Percentiles rank a stretch among this genome's conserved stretches.
These are phyloP conservation scores for Fringilla coelebs DNA, from an alignment of 2,797 vertebrate species.

Conservation along the genomic window DNA sequence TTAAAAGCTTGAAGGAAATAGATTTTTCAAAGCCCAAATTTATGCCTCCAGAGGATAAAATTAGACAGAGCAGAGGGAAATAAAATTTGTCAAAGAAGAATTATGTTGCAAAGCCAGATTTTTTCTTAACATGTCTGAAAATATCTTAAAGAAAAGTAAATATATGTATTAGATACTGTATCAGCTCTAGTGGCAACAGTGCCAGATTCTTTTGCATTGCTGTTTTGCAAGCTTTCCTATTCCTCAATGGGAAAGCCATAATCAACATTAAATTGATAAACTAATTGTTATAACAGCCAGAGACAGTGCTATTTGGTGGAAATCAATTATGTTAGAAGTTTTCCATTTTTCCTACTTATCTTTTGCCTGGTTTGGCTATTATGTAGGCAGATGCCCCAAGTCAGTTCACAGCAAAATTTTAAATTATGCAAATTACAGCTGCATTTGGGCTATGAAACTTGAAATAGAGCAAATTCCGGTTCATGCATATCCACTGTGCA, in stretches of 20 bases:
- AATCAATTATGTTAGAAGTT: slow-evolving; percentile 21
- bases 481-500: not conserved
- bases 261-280: slow-evolving; percentile 42
- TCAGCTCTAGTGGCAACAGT: not conserved
- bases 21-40: not conserved
- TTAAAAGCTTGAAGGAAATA: not conserved
- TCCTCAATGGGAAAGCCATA: not conserved
- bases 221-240: not conserved
- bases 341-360: slow-evolving; percentile 52
- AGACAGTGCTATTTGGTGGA: slow-evolving; percentile 24
- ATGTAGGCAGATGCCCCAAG: slow-evolving; percentile 16
- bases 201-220: not conserved
- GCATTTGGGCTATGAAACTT: not conserved
- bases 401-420: slow-evolving; percentile 23
- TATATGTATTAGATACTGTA: not conserved
- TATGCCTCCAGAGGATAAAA: not conserved
- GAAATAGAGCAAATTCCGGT: not conserved
- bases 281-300: slow-evolving; percentile 37
- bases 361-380: not conserved
- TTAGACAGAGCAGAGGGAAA: not conserved
- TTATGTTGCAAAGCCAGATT: not conserved
- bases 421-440: slow-evolving; percentile 53
- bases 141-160: not conserved
- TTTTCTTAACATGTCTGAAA: not conserved
- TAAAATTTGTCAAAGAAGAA: not conserved